Base-by-base conservation (phyloP, 2,113 vertebrate genomes). In the Prunella fulvescens region DNA sequence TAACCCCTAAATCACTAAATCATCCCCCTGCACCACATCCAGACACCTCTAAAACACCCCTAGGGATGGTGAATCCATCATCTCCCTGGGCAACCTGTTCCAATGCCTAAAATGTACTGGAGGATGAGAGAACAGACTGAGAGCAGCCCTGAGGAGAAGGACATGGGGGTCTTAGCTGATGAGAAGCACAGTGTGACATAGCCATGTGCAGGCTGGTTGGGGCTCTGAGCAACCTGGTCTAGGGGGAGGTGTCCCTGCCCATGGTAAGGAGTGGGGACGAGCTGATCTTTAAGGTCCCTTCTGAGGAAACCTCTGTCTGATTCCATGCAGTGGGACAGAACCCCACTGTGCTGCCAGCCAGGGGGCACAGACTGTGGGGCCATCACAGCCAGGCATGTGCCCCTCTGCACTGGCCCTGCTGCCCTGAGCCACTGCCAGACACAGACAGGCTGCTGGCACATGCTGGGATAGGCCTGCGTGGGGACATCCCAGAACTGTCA, bases 211-310 rank as follows among this genome's bases (percentile, higher is more conserved):
- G n/a, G 25, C 7, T 33, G 62, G 20, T 1, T 31, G 29, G n/a
- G 29, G 8, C 9, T 69, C 29, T 13, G 40, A 54, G 47, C 29
- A 60, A 22, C 14, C 9, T 61, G 61, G 13, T n/a, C 7, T 31
- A 31, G 17, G 13, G 40, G 18, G 22, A 69, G 8, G 17, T 48
- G n/a, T 40, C 25, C n/a, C 47, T 42, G 54, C 47, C 25, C n/a
- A 48, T 0, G 0, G 20, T 0, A 40, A 10, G 29, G 35, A 20
- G 11, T 1, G 61, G n/a, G 61, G 48, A 54, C 0, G 0, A 60
- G 28, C 18, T 40, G 29, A 53, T 31, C 25, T 22, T 47, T 67
- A 47, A 47, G 40, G 61, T 31, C 13, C 28, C 9, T 53, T 53
- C n/a, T 0, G 1, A 58, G n/a, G 25, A 48, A 56, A 42, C 17